Percentiles rank a stretch among this genome's conserved stretches.
Conservation (phyloP, 2,888 invertebrate species). For the Cephonodes hylas region DNA sequence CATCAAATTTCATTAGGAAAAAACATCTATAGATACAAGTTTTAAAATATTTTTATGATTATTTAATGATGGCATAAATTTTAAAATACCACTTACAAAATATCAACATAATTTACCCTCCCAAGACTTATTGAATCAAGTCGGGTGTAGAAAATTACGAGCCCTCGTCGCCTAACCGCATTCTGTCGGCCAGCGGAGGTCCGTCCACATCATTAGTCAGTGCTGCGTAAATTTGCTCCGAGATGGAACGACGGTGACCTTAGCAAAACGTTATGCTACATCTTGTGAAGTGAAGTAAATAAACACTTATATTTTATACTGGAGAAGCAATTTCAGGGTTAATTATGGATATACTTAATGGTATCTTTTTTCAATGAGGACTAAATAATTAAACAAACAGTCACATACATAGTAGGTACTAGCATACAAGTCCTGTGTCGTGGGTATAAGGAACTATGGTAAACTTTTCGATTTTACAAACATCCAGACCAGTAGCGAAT, state of each 20-base stretch:
- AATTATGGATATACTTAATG: too few species aligned
- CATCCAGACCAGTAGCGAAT: too few species aligned
- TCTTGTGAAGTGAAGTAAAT: not conserved
- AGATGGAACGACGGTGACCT: not conserved
- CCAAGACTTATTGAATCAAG: constrained; percentile 22
- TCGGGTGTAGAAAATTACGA: constrained; percentile 19
- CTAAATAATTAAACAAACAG: too few species aligned
- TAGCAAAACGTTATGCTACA: not conserved
- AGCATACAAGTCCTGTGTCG: too few species aligned
- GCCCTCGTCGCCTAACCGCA: constrained; percentile 16
- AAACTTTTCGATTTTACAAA: too few species aligned
- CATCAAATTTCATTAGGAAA: too few species aligned
- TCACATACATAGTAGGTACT: too few species aligned
- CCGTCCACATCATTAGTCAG: constrained; percentile 5
- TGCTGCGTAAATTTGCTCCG: constrained; percentile 3
- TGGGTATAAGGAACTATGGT: too few species aligned
- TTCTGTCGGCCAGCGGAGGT: constrained; percentile 8
- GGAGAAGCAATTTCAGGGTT: too few species aligned
- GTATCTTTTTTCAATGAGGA: too few species aligned
- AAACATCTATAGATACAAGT: not conserved
- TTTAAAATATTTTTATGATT: not conserved
- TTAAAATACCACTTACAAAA: not conserved
- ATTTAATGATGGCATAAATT: not conserved
- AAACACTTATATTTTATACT: too few species aligned
- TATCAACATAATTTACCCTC: constrained; percentile 22